Conservation (phyloP, 2,797 vertebrate genomes). For the Betta splendens region DNA sequence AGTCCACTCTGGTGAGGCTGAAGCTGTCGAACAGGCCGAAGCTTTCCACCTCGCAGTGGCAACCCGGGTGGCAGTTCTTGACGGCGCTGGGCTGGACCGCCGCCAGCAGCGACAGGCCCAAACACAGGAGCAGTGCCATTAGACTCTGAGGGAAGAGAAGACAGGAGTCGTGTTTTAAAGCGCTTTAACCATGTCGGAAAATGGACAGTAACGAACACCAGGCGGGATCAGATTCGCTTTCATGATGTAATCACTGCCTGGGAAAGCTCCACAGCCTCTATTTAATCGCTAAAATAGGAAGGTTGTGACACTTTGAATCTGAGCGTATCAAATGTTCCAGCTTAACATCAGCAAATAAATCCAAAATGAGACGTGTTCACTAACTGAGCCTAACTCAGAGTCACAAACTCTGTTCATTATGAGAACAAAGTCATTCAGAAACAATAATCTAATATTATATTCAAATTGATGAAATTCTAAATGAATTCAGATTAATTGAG, state of each 20-base stretch:
- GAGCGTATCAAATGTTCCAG: neutral
- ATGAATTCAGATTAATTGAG: neutral
- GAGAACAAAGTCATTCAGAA: neutral
- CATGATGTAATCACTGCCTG: neutral
- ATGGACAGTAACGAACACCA: neutral
- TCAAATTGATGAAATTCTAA: too few species aligned
- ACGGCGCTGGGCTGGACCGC: conserved; percentile 67
- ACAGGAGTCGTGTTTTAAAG: conserved; percentile 5
- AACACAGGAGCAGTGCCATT: conserved; percentile 82
- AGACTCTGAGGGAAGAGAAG: conserved; percentile 58
- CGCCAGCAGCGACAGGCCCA: conserved; percentile 76
- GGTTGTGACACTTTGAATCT: conserved; percentile 10
- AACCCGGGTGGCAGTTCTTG: conserved; percentile 89
- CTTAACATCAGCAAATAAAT: conserved; percentile 1
- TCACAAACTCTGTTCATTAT: neutral
- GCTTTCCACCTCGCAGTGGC: conserved; percentile 93
- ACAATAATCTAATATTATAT: neutral
- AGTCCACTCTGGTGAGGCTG: conserved; percentile 94
- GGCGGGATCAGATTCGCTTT: neutral
- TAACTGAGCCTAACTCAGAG: neutral
- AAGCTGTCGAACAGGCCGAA: conserved; percentile 98
- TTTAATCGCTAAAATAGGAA: conserved; percentile 26
- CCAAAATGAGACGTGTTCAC: neutral
- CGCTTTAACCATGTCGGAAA: neutral
- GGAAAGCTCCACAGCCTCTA: neutral